These are phyloP conservation scores for Dascillus cervinus DNA, from an alignment of 2,888 invertebrate genomes.

Conservation along the genomic window DNA sequence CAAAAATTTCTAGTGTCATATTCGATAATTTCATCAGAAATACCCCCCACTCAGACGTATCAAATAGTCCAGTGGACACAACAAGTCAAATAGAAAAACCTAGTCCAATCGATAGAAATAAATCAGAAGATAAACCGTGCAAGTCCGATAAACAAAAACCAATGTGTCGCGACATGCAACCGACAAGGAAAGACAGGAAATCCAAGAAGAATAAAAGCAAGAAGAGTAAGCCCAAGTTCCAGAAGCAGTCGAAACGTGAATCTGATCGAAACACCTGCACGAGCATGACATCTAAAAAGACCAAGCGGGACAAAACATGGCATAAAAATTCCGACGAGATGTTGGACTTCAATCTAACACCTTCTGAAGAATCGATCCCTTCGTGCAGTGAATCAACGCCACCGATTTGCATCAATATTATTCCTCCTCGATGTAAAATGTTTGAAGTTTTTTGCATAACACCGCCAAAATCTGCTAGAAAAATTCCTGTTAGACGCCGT, in stretches of 20 bases:
- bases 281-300: not conserved
- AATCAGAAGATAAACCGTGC: not conserved
- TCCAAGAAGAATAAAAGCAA: not conserved
- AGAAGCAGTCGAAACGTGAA: constrained; percentile 6
- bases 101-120: not conserved
- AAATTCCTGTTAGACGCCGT: constrained; percentile 13
- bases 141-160: not conserved
- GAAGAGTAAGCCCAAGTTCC: constrained; percentile 3
- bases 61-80: not conserved
- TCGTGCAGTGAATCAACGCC: not conserved
- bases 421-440: not conserved
- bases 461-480: not conserved
- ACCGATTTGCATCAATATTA: not conserved
- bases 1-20: not conserved
- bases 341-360: not conserved
- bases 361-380: not conserved
- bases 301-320: constrained; percentile 6
- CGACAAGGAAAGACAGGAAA: not conserved
- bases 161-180: not conserved
- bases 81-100: not conserved
- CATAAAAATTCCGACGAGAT: constrained; percentile 5
- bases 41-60: not conserved
- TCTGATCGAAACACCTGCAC: not conserved
- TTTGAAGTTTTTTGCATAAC: too few relatives aligned
- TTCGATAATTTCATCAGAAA: not conserved